Base-by-base conservation (phyloP, 2,888 invertebrate genomes). In the Phyllotreta cruciferae region DNA sequence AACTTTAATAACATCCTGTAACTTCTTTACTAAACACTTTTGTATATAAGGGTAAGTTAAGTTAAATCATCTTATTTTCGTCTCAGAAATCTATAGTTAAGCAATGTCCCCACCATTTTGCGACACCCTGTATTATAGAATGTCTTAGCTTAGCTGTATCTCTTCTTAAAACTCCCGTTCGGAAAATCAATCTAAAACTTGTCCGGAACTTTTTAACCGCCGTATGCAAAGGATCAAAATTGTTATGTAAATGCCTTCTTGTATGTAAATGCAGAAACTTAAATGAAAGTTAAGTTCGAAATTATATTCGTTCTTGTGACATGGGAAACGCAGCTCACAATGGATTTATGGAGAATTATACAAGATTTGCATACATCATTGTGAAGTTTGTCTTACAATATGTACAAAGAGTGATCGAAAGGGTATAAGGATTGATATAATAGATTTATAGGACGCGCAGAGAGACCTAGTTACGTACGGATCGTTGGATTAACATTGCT, bases 241-340 rank as follows among this genome's bases (percentile, higher is more conserved):
- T 67, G 65, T 66, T 62, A 67, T 67, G 67, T 65, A 66, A 67
- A 67, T 67, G 60, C 53, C 61, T 63, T 61, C 63, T 67, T 67
- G 62, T 67, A 68, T 66, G 66, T 60, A 66, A 69, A 69, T 67
- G 58, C 57, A 63, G 62, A 64, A 66, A 69, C 66, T 66, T 64
- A 63, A 67, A 69, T 63, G 62, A 67, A 67, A 62, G 60, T 62
- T 63, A 64, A 63, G 60, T 44, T 60, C 58, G 58, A 61, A 64
- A 54, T 67, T 64, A 63, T 57, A 61, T 55, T 60, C 62, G 54
- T 66, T 69, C 61, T 38, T 64, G 60, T 45, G 67, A 63, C 67
- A 67, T 67, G 67, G 67, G 67, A 67, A 67, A 60, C 66, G 60
- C 50, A 45, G 35, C 60, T 56, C 60, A 62, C 62, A 55, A 60